Percentiles rank a stretch among this genome's conserved stretches.
Evolutionary conservation across 2,797 vertebrate genomes (phyloP).

Genomic region (Macropodus opercularis): DNA sequence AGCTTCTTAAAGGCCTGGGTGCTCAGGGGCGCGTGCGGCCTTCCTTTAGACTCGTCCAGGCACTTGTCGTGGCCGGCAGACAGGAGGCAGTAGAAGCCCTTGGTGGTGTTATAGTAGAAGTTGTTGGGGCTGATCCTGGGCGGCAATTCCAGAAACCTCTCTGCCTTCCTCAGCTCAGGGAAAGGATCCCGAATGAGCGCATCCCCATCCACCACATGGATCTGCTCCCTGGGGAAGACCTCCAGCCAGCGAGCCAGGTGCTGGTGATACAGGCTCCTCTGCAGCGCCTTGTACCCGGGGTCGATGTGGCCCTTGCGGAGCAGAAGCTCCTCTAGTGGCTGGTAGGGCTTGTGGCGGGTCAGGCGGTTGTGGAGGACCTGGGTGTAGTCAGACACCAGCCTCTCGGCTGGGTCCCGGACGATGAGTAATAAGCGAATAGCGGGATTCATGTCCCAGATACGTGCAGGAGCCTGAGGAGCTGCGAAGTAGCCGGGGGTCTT

Average conservation of each 20-base stretch:
- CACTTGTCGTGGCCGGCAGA: conserved; percentile 83
- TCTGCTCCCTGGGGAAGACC: conserved; percentile 81
- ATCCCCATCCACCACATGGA: conserved; percentile 86
- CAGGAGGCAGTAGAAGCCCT: conserved; percentile 87
- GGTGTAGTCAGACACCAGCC: conserved; percentile 87
- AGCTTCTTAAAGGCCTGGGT: conserved; percentile 78
- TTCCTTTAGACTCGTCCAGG: conserved; percentile 86
- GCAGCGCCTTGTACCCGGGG: conserved; percentile 82
- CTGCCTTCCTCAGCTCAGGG: conserved; percentile 82
- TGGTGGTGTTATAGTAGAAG: conserved; percentile 88
- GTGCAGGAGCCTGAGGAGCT: conserved; percentile 73
- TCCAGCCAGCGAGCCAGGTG: conserved; percentile 82
- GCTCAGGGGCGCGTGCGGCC: conserved; percentile 82
- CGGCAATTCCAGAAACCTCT: conserved; percentile 80
- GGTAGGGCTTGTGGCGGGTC: conserved; percentile 81
- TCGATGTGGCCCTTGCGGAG: conserved; percentile 76
- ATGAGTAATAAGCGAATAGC: conserved; percentile 82
- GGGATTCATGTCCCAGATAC: conserved; percentile 79
- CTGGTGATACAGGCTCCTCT: conserved; percentile 84
- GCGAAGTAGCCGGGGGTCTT: conserved; percentile 88
- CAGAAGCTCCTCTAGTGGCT: conserved; percentile 80
- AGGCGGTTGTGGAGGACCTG: conserved; percentile 86
- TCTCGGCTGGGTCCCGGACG: conserved; percentile 83
- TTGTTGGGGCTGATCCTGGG: conserved; percentile 79
- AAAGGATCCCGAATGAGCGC: conserved; percentile 83